These are phyloP conservation scores for Pica pica DNA, from an alignment of 2,113 vertebrate species.

Conservation along the genomic window DNA sequence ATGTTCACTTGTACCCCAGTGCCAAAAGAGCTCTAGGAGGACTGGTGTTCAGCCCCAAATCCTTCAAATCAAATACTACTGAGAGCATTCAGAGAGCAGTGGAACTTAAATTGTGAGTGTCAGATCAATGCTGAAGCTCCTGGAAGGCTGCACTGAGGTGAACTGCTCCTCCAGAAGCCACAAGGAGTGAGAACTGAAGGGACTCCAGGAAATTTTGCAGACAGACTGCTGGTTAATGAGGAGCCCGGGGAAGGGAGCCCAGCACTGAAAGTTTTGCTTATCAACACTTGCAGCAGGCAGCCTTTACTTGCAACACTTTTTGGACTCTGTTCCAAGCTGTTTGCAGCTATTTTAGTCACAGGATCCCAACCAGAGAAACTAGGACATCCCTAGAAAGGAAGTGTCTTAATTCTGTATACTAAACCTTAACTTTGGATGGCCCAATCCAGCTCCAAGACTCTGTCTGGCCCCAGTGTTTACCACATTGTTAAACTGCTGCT, in stretches of 20 bases:
- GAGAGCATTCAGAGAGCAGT: neutral
- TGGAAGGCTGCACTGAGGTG: neutral
- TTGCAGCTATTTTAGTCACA: conserved; percentile 7
- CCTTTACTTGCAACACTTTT: neutral
- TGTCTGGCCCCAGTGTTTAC: neutral
- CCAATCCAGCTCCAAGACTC: neutral
- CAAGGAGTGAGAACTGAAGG: neutral
- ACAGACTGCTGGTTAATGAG: neutral
- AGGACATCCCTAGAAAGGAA: conserved; percentile 26
- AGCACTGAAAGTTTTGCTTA: neutral
- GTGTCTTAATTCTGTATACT: neutral
- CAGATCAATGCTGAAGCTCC: neutral
- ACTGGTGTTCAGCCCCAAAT: neutral
- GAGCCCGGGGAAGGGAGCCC: neutral
- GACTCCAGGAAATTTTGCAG: neutral
- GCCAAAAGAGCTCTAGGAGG: neutral
- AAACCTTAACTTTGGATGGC: neutral
- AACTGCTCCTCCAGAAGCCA: neutral
- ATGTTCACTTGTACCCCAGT: neutral
- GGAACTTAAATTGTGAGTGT: neutral
- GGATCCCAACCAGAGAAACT: neutral
- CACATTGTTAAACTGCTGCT: neutral
- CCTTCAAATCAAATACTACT: neutral
- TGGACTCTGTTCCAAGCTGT: neutral
- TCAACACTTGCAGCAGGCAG: neutral